phyloP scores from a whole-genome alignment of 2,888 invertebrate species.

The Trachelus iudaicus region DNA sequence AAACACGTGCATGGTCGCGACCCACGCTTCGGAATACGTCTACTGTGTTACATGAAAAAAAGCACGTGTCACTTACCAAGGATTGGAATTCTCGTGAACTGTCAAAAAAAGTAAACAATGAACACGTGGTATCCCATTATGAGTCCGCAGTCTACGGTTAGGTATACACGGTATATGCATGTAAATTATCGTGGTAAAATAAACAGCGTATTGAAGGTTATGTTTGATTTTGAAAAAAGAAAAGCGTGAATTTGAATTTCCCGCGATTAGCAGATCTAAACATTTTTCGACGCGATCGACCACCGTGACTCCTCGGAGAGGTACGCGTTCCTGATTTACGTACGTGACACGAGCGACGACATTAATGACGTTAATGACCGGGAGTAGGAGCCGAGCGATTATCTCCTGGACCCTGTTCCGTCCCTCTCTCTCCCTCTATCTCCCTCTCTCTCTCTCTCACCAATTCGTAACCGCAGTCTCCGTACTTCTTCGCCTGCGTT shows the following conservation, averaged over 20 bases:
- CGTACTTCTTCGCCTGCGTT: background rate
- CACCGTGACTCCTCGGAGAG: background rate
- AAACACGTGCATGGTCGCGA: no score
- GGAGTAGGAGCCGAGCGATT: constrained; percentile 19
- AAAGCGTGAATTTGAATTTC: background rate
- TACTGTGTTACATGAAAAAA: no score
- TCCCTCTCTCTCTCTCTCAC: constrained; percentile 8
- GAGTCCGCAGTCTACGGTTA: no score
- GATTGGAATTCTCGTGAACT: no score
- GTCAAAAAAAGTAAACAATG: no score
- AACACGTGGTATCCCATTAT: no score
- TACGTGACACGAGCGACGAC: constrained; percentile 27
- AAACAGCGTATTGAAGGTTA: background rate
- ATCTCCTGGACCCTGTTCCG: constrained; percentile 5
- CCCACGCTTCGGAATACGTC: no score
- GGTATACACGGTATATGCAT: no score
- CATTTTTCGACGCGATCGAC: background rate
- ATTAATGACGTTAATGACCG: constrained; percentile 37
- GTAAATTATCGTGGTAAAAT: no score
- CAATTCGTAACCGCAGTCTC: background rate
- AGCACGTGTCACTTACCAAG: no score
- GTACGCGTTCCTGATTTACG: background rate
- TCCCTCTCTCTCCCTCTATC: constrained; percentile 28
- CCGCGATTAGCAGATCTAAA: background rate
- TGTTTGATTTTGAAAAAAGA: background rate